Evolutionary conservation across 2,888 invertebrate genomes (phyloP), one percentile per base, ranked within the genome.

Genomic region (Plagodis pulveraria): DNA sequence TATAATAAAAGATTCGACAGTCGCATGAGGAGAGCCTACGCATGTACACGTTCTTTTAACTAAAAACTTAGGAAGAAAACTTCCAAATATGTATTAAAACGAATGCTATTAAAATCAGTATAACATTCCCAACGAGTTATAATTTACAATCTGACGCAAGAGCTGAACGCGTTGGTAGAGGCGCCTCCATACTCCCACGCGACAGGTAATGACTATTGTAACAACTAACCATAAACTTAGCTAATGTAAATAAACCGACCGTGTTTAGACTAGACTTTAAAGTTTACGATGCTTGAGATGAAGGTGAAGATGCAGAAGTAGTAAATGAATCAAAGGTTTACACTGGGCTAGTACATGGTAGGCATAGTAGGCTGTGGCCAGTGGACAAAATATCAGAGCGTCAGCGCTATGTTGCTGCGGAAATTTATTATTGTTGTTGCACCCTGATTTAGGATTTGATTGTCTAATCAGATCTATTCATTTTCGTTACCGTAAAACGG

Each of bases 101-200:
- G 0, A 47, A 12, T 42, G 42, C 10, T 36, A 22, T n/a, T 50
- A 50, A n/a, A 56, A 40, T 40, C 50, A 9, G 41, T 22, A 22
- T 22, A 50, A 35, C 41, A 45, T 34, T 47, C 43, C 11, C 36
- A 52, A 58, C 43, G 32, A 38, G 48, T 48, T 42, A 22, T 22
- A 45, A 22, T 50, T 49, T 6, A 49, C 40, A 38, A 54, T 50
- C 68, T 68, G 67, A 66, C 65, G 71, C 70, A 73, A 72, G 58
- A 41, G 9, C 10, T 6, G 41, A n/a, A 41, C 6, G 9, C 41
- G 9, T 9, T 10, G 41, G 79, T 71, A 56, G 65, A 65, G 78
- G 78, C 77, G 79, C 76, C 76, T 65, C 34, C 42, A 43, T 35
- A 56, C 62, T 59, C 67, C 66, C 56, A 62, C 64, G 52, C 56